Evolutionary conservation across 2,888 invertebrate genomes (phyloP), one percentile per base, ranked within the genome.

Genomic region (Sesamia inferens): DNA sequence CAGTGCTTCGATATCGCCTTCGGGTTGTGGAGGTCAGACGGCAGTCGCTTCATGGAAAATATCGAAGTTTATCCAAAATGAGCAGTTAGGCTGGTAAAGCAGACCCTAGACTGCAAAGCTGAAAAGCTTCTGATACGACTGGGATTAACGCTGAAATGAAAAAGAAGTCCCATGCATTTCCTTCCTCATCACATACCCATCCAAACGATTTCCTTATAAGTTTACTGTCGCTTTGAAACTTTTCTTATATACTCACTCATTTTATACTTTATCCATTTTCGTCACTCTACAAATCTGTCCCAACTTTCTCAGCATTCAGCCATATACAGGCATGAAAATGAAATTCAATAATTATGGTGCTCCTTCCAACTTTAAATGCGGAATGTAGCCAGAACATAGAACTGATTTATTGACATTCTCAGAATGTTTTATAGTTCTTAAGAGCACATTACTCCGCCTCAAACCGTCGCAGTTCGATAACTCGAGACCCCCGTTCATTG

Each of bases 401-500:
- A 42, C 51, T 63, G 48, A 77, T 73, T 61, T 78, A 61, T 66
- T 48, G 3, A 59, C 59, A 65, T 58, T 39, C 19, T 58, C 22
- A 5, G 24, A 31, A 65, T 65, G 48, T 61, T 78, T 72, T 69
- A 61, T 70, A 68, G 64, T 64, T 57, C 44, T 24, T 54, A 68
- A 61, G 42, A 48, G 55, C 61, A 68, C 59, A 62, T 61, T 62
- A 63, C 57, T 55, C 22, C 39, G 54, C 24, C 63, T 72, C 54
- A 51, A 22, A 11, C 68, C 59, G 61, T 73, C 57, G 62, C 64
- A 51, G 57, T n/a, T 48, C 47, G n/a, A 64, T 74, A 74, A 66
- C 31, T 59, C 14, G 54, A 59, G 48, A 71, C 68, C 69, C 69
- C 75, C 75, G 61, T 66, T 71, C 75, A 85, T 72, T 85, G 77